phyloP scores from a whole-genome alignment of 2,797 vertebrate genomes.

The Neosalanx taihuensis region DNA sequence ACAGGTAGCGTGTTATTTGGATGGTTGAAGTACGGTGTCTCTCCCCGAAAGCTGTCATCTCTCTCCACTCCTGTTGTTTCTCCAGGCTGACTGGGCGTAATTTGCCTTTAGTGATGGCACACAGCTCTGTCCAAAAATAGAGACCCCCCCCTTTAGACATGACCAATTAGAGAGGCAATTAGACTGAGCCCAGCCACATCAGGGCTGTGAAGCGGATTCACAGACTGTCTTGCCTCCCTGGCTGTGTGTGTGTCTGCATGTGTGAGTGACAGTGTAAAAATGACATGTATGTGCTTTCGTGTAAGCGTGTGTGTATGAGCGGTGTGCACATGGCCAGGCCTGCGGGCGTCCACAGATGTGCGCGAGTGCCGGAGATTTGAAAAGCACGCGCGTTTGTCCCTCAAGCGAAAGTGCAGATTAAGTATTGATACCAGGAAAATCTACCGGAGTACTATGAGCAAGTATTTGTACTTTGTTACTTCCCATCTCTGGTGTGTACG shows the following conservation, averaged over 20 bases:
- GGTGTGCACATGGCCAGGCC: background rate
- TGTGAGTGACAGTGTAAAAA: slow-evolving; percentile 8
- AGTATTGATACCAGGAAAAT: no score
- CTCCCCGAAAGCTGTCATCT: slow-evolving; percentile 54
- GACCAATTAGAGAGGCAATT: slow-evolving; percentile 98
- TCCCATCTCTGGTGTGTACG: background rate
- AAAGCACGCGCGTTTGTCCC: no score
- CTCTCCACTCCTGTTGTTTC: slow-evolving; percentile 53
- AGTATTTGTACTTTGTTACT: no score
- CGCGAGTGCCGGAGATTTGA: background rate
- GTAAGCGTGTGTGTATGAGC: slow-evolving; percentile 16
- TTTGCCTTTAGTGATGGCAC: slow-evolving; percentile 77
- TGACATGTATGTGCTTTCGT: slow-evolving; percentile 13
- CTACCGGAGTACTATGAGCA: no score
- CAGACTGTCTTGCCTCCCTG: slow-evolving; percentile 74
- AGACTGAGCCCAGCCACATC: slow-evolving; percentile 85
- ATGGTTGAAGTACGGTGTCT: slow-evolving; percentile 50
- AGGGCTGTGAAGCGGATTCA: slow-evolving; percentile 77
- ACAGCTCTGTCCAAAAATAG: slow-evolving; percentile 74
- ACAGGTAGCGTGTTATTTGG: slow-evolving; percentile 47
- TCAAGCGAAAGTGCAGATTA: no score
- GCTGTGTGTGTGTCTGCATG: slow-evolving; percentile 25
- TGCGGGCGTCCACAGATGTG: background rate
- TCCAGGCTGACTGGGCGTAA: slow-evolving; percentile 73
- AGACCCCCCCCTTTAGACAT: slow-evolving; percentile 90